Evolutionary conservation across 1,140 invertebrate species (phyloP).

Genomic region (Oedothorax gibbosus): DNA sequence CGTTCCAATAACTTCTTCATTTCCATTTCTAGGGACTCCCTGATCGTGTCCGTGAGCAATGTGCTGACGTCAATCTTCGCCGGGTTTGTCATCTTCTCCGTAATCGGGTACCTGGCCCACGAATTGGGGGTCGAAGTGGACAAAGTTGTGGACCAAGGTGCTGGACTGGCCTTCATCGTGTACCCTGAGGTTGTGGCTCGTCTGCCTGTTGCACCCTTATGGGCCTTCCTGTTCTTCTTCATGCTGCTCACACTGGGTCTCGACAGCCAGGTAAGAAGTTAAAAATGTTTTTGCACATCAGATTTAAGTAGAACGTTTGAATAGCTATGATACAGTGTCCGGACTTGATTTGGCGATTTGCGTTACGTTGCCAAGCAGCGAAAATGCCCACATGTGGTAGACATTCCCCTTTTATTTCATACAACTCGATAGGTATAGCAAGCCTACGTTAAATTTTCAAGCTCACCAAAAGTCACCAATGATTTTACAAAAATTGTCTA

Average conservation of each 20-base stretch:
- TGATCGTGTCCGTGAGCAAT: constrained; percentile 82
- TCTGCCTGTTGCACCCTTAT: constrained; percentile 82
- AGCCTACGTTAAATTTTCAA: no score
- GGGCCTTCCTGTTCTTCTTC: constrained; percentile 88
- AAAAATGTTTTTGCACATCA: no score
- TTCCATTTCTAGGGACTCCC: constrained; percentile 73
- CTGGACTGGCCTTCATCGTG: constrained; percentile 85
- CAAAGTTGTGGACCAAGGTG: constrained; percentile 81
- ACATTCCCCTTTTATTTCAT: no score
- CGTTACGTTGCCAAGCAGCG: no score
- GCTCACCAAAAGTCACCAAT: no score
- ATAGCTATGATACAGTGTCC: no score
- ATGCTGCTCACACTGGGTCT: constrained; percentile 83
- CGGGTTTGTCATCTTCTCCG: constrained; percentile 82
- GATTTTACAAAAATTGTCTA: no score
- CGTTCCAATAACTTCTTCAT: neutral
- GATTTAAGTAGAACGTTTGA: no score
- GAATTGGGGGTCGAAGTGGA: constrained; percentile 79
- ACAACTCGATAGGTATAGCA: no score
- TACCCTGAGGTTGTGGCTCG: constrained; percentile 87
- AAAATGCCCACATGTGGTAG: no score
- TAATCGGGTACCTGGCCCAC: constrained; percentile 82
- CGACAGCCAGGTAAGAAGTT: constrained; percentile 79
- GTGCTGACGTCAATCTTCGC: constrained; percentile 83
- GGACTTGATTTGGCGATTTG: no score